A percentile compares a stretch with the other conserved stretches of the same genome.
Conservation (phyloP, 2,888 invertebrate species). For the Sarcophaga subvicina region DNA sequence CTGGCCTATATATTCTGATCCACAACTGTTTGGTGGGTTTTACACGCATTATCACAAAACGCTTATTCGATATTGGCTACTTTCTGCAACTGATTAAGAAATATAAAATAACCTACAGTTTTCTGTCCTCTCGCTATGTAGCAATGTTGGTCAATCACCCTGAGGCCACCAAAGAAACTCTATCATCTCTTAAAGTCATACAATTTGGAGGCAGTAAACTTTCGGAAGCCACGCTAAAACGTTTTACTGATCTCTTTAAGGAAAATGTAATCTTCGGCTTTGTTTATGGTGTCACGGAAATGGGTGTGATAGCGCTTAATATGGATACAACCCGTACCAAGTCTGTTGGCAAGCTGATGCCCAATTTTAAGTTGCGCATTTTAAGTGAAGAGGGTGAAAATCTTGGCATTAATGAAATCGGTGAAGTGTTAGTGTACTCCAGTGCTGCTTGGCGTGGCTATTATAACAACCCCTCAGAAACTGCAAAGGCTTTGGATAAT, state of each 20-base stretch:
- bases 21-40: conserved; percentile 67
- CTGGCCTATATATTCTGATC: conserved; percentile 71
- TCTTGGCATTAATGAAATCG: conserved; percentile 72
- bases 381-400: conserved; percentile 72
- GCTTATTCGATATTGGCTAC: conserved; percentile 71
- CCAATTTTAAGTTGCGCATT: conserved; percentile 73
- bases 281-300: conserved; percentile 76
- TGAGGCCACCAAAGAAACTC: conserved; percentile 62
- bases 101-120: conserved; percentile 71
- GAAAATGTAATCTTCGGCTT: conserved; percentile 64
- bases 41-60: conserved; percentile 73
- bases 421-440: conserved; percentile 74
- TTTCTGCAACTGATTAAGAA: conserved; percentile 73
- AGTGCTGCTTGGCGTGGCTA: conserved; percentile 75
- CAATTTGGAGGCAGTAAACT: conserved; percentile 71
- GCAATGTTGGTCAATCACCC: conserved; percentile 69
- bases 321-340: conserved; percentile 61
- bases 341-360: conserved; percentile 72
- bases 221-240: conserved; percentile 62
- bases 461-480: conserved; percentile 72
- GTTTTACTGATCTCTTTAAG: conserved; percentile 39
- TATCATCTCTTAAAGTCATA: conserved; percentile 65
- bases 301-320: conserved; percentile 67
- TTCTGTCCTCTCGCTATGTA: conserved; percentile 73
- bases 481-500: conserved; percentile 70